Evolutionary conservation across 2,113 vertebrate species (phyloP).

Genomic region (Hydropotes inermis): DNA sequence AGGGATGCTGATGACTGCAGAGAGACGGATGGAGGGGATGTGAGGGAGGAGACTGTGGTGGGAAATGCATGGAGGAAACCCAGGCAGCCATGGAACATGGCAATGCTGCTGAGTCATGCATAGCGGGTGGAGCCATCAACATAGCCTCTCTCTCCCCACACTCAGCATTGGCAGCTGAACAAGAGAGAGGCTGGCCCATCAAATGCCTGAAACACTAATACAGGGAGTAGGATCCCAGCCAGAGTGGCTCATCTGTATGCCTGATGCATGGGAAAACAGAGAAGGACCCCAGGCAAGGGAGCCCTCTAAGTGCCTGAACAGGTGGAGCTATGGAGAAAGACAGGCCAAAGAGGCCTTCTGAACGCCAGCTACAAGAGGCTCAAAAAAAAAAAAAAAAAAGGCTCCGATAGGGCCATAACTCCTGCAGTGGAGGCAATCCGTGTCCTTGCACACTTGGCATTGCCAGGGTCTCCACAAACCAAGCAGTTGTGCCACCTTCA

Average conservation of each 20-base stretch:
- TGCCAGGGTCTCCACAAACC: accelerated
- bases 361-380: neutral
- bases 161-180: neutral
- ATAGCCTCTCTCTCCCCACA: neutral
- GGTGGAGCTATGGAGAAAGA: neutral
- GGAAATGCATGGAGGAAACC: neutral
- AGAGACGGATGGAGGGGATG: neutral
- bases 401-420: neutral
- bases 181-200: neutral
- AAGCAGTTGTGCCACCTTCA: neutral
- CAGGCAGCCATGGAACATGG: neutral
- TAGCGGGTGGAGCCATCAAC: neutral
- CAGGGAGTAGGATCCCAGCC: neutral
- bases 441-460: neutral
- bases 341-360: neutral
- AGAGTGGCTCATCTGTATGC: neutral
- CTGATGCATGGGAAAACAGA: neutral
- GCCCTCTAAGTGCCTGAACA: neutral
- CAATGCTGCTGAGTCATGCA: neutral
- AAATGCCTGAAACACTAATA: neutral
- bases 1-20: neutral
- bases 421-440: accelerated
- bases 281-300: neutral
- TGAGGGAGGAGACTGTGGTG: neutral
- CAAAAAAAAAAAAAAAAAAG: neutral